Evolutionary conservation across 2,888 invertebrate genomes (phyloP), one percentile per base, ranked within the genome.

Genomic region (Euzophera pinguis): DNA sequence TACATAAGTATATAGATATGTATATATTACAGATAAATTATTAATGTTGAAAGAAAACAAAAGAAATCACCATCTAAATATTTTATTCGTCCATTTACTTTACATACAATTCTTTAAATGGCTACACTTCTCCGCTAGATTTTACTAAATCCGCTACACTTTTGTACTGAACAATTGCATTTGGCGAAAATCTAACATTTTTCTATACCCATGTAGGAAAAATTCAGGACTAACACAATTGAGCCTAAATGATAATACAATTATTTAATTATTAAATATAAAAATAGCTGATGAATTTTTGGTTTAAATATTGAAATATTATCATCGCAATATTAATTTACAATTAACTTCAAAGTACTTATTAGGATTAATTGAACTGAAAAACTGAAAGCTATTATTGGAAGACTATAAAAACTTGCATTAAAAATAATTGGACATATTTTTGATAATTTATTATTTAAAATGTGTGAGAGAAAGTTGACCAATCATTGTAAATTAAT

Each of bases 131-230:
- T 65, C 64, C 65, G 65, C 69, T 73, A 73, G 63, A 61, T 63
- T 61, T 56, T 60, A 59, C 67, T 67, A 62, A 60, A 61, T 66
- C 64, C 63, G 71, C 83, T 84, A 83, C 74, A 57, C 63, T 84
- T 60, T 88, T 88, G 88, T 88, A 88, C 87, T 87, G 81, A 75
- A 76, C 72, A 74, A 81, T 79, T 82, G 76, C 76, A 74, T 77
- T 81, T 79, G 81, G 81, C 76, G 78, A 71, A 58, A 60, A 59
- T 59, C 57, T 60, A 59, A 53, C 53, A 49, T 38, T 22, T 43
- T 41, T 13, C 17, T 35, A 37, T 22, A 50, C 35, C 43, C 43
- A 45, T 13, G 43, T 43, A 52, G 39, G 50, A 49, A 53, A 57
- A 50, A 49, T 37, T 58, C 42, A 59, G 54, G 55, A 56, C 45